phyloP scores from a whole-genome alignment of 2,797 vertebrate genomes.

The Nyctalus aviator region DNA sequence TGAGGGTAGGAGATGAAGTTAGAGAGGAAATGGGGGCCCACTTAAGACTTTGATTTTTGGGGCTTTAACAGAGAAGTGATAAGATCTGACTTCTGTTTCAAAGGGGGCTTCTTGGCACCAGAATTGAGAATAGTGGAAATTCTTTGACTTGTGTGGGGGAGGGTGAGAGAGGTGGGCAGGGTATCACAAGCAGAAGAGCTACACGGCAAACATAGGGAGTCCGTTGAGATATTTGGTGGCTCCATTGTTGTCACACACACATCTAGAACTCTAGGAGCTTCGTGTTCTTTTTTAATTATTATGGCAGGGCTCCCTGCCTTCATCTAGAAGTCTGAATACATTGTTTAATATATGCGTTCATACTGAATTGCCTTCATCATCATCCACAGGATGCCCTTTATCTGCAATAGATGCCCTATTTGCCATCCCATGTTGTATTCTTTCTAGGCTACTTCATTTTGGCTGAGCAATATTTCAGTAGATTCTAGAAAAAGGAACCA shows the following conservation, averaged over 20 bases:
- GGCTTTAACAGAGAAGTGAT: background rate
- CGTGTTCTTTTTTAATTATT: background rate
- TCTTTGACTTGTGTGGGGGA: background rate
- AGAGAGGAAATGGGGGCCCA: background rate
- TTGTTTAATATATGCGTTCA: background rate
- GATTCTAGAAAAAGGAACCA: background rate
- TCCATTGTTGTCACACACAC: background rate
- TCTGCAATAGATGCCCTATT: background rate
- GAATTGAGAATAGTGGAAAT: background rate
- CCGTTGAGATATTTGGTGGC: background rate
- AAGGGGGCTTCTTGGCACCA: background rate
- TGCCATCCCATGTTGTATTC: background rate
- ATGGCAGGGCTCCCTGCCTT: background rate
- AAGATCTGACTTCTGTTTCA: background rate
- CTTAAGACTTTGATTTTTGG: background rate
- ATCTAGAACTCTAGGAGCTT: background rate
- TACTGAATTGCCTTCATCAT: background rate
- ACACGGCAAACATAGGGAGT: background rate
- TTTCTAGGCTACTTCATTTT: background rate
- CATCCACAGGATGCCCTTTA: background rate
- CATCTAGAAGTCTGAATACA: background rate
- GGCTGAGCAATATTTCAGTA: background rate
- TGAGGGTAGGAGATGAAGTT: background rate
- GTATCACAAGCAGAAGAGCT: background rate
- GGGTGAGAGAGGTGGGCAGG: accelerated